Evolutionary conservation across 2,797 vertebrate genomes (phyloP).

Genomic region (Australoheros facetus): DNA sequence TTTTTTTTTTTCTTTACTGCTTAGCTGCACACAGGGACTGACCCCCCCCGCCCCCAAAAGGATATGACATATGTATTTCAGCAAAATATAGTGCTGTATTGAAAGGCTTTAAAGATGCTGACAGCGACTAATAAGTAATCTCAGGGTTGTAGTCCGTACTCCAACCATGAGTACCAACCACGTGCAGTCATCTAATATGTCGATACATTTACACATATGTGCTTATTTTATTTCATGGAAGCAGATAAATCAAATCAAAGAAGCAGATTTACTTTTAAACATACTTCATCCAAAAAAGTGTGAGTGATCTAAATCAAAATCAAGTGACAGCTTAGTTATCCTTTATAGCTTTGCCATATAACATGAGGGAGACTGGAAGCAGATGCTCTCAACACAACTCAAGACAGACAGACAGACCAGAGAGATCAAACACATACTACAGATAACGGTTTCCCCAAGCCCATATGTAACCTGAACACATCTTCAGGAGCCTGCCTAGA

Average conservation of each 20-base stretch:
- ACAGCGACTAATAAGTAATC: not conserved
- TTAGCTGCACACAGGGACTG: not conserved
- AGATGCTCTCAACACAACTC: constrained; percentile 53
- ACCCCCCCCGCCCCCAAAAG: too few species aligned
- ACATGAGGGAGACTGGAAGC: constrained; percentile 52
- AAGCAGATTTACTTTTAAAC: constrained; percentile 17
- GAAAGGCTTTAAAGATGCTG: not conserved
- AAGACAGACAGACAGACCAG: constrained; percentile 41
- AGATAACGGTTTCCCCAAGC: constrained; percentile 47
- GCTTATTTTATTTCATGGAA: not conserved
- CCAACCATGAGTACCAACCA: not conserved
- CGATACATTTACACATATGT: not conserved
- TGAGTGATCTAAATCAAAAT: constrained; percentile 55
- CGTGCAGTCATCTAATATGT: not conserved
- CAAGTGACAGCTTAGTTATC: constrained; percentile 40
- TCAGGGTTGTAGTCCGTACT: not conserved
- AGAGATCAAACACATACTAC: constrained; percentile 63
- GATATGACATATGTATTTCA: not conserved
- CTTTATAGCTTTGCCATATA: constrained; percentile 59
- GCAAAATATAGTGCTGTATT: not conserved
- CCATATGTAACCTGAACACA: constrained; percentile 54
- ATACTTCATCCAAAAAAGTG: constrained; percentile 16
- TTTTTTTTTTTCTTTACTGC: not conserved
- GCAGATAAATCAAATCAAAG: not conserved
- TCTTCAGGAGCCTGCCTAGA: constrained; percentile 10